phyloP scores from a whole-genome alignment of 2,888 invertebrate species.

The Desoria tigrina region DNA sequence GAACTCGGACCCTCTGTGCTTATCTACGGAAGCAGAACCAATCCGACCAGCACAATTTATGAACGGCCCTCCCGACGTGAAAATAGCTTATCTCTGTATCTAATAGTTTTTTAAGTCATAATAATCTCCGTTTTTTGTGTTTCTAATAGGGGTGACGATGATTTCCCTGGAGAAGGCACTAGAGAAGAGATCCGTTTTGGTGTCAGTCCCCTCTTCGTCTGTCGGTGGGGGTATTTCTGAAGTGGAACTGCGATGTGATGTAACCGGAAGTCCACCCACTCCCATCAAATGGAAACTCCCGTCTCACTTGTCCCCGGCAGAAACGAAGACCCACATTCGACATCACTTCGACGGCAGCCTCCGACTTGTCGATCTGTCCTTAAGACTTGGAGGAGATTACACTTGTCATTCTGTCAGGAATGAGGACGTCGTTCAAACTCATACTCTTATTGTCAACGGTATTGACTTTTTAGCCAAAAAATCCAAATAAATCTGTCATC shows the following conservation, averaged over 20 bases:
- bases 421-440: conserved; percentile 72
- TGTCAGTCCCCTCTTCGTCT: too few relatives aligned
- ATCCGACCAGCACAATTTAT: too few relatives aligned
- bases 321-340: conserved; percentile 22
- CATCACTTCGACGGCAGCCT: conserved; percentile 70
- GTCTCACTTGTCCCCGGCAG: background rate
- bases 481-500: too few relatives aligned
- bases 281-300: conserved; percentile 68
- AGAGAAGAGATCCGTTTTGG: conserved; percentile 69
- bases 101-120: background rate
- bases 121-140: conserved; percentile 8
- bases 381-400: conserved; percentile 75
- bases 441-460: conserved; percentile 69
- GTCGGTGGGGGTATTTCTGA: too few relatives aligned
- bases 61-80: too few relatives aligned
- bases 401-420: conserved; percentile 73
- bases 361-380: conserved; percentile 70
- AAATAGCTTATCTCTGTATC: conserved; percentile 4
- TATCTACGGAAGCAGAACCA: too few relatives aligned
- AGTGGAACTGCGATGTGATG: conserved; percentile 75
- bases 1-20: too few relatives aligned
- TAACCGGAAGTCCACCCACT: conserved; percentile 69
- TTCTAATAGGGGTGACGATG: conserved; percentile 72
- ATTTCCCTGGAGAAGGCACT: conserved; percentile 71
- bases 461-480: too few relatives aligned